A percentile compares a stretch with the other conserved stretches of the same genome.
Evolutionary conservation across 2,888 invertebrate genomes (phyloP).

Genomic region (Lasioglossum figueresi): DNA sequence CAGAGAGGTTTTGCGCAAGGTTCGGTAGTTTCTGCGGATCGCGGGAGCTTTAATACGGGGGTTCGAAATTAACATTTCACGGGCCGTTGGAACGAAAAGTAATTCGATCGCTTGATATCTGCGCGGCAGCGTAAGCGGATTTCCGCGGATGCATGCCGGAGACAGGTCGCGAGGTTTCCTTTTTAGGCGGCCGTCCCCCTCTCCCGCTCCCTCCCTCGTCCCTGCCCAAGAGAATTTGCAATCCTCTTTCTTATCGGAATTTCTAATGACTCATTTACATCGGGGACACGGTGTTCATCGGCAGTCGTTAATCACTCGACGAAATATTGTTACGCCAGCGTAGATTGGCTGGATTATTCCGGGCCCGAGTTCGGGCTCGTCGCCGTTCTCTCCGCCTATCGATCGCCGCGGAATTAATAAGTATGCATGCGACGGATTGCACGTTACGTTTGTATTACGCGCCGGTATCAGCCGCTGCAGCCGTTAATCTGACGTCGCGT

Average conservation of each 20-base stretch:
- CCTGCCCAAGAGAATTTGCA: slow-evolving; percentile 17
- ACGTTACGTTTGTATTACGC: slow-evolving; percentile 68
- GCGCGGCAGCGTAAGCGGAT: background rate
- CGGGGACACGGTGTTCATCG: slow-evolving; percentile 54
- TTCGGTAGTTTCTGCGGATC: background rate
- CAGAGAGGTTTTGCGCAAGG: background rate
- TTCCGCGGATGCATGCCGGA: background rate
- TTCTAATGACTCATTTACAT: slow-evolving; percentile 66
- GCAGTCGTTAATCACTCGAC: slow-evolving; percentile 61
- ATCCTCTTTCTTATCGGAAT: slow-evolving; percentile 57
- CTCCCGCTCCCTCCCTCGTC: rapidly evolving
- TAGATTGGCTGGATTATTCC: slow-evolving; percentile 64
- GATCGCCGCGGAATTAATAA: slow-evolving; percentile 67
- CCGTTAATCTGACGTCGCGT: slow-evolving; percentile 65
- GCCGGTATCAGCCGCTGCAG: slow-evolving; percentile 57
- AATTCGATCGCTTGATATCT: slow-evolving; percentile 1
- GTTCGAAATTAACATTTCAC: background rate
- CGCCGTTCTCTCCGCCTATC: slow-evolving; percentile 50
- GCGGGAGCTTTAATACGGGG: background rate
- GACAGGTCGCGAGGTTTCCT: slow-evolving; percentile 7
- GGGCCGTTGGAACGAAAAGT: background rate
- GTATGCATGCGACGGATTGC: slow-evolving; percentile 71
- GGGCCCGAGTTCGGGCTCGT: slow-evolving; percentile 24
- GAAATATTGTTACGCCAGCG: slow-evolving; percentile 61
- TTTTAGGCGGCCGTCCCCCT: background rate